Percentiles rank a stretch among this genome's conserved stretches.
phyloP scores from a whole-genome alignment of 2,888 invertebrate genomes.

The Sylvicola fuscatus region DNA sequence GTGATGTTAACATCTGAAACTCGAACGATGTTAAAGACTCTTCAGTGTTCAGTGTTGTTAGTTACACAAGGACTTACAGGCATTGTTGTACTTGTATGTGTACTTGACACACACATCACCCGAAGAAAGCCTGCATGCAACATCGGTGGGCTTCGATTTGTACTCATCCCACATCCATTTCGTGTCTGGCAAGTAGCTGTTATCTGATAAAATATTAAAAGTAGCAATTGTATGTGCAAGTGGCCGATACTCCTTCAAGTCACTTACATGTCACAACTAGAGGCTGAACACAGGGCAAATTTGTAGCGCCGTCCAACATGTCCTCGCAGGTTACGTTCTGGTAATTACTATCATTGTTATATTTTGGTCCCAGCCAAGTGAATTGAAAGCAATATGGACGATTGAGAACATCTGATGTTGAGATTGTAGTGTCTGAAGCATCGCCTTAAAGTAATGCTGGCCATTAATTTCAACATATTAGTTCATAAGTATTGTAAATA shows the following conservation, averaged over 20 bases:
- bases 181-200: conserved; percentile 40
- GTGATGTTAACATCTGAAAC: conserved; percentile 43
- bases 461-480: too few relatives aligned
- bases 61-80: conserved; percentile 24
- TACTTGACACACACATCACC: conserved; percentile 43
- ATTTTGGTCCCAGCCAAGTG: conserved; percentile 1
- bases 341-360: not conserved
- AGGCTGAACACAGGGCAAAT: not conserved
- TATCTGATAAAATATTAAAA: conserved; percentile 29
- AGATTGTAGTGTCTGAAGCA: too few relatives aligned
- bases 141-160: conserved; percentile 17
- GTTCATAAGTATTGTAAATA: too few relatives aligned
- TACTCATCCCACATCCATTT: conserved; percentile 36
- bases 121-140: conserved; percentile 34
- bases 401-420: too few relatives aligned
- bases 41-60: not conserved
- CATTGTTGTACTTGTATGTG: conserved; percentile 37
- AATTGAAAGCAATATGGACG: not conserved
- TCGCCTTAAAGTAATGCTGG: too few relatives aligned
- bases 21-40: not conserved
- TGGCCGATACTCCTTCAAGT: too few relatives aligned
- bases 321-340: not conserved
- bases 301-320: not conserved
- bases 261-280: not conserved
- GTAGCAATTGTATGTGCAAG: too few relatives aligned